Conservation (phyloP, 2,888 invertebrate species). For the Uropetala carovei region DNA sequence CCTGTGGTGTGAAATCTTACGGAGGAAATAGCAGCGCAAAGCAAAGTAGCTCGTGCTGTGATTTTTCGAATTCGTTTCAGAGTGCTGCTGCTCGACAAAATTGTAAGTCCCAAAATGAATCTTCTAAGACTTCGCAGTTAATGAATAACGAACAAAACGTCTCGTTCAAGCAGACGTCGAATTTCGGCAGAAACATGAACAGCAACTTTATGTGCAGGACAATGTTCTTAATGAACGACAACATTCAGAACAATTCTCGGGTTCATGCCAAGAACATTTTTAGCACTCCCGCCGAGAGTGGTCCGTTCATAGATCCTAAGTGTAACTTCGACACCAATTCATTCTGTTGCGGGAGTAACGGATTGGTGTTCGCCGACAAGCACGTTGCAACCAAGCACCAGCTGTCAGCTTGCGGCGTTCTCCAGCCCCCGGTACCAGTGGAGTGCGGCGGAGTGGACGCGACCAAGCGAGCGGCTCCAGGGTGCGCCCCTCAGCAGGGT, state of each 20-base stretch:
- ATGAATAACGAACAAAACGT: constrained; percentile 44
- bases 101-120: not conserved
- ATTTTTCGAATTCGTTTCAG: not conserved
- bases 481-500: not conserved
- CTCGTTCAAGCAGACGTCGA: constrained; percentile 13
- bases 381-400: constrained; percentile 49
- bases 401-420: constrained; percentile 46
- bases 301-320: constrained; percentile 44
- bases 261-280: constrained; percentile 66
- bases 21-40: not conserved
- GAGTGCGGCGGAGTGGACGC: constrained; percentile 2
- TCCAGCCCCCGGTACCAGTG: constrained; percentile 21
- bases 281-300: not conserved
- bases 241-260: constrained; percentile 67
- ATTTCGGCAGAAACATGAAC: constrained; percentile 66
- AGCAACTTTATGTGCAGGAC: constrained; percentile 69
- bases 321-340: constrained; percentile 73
- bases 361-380: constrained; percentile 74
- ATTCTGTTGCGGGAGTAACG: constrained; percentile 72
- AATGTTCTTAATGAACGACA: constrained; percentile 69
- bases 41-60: not conserved
- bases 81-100: not conserved
- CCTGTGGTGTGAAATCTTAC: not conserved
- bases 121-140: not conserved
- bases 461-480: not conserved